Conservation (phyloP, 2,113 vertebrate genomes). For the Rattus norvegicus region DNA sequence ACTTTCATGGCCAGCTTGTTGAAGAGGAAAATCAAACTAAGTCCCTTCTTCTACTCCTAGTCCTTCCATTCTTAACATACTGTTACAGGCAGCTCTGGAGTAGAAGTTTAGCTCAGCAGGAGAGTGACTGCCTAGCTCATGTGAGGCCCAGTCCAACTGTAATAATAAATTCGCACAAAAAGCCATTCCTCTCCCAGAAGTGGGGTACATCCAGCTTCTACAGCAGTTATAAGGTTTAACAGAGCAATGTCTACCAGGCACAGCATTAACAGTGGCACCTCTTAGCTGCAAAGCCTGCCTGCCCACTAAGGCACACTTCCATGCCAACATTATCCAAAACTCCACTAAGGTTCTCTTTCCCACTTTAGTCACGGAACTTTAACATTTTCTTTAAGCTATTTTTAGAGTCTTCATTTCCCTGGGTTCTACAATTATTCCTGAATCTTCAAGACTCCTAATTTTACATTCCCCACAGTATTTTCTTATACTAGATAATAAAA, state of each 20-base stretch:
- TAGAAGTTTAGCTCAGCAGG: not conserved
- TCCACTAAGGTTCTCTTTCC: not conserved
- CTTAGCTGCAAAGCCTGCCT: too few relatives aligned
- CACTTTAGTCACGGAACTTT: not conserved
- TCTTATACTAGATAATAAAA: not conserved
- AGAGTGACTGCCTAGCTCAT: not conserved
- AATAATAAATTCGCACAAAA: not conserved
- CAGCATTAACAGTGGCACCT: not conserved
- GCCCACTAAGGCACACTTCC: not conserved
- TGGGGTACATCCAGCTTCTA: not conserved
- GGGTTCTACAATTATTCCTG: not conserved
- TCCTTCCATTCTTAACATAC: not conserved
- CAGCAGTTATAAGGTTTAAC: not conserved
- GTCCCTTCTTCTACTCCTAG: not conserved
- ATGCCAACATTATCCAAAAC: not conserved
- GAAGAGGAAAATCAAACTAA: not conserved
- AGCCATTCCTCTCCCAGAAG: not conserved
- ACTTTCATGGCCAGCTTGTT: not conserved
- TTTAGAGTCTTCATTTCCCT: not conserved
- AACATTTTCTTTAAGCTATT: constrained; percentile 37
- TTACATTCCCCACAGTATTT: not conserved
- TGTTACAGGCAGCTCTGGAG: not conserved
- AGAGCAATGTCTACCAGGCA: not conserved
- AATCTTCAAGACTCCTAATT: not conserved
- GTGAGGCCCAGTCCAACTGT: not conserved